Evolutionary conservation across 2,113 vertebrate species (phyloP).

Genomic region (Murina feae): DNA sequence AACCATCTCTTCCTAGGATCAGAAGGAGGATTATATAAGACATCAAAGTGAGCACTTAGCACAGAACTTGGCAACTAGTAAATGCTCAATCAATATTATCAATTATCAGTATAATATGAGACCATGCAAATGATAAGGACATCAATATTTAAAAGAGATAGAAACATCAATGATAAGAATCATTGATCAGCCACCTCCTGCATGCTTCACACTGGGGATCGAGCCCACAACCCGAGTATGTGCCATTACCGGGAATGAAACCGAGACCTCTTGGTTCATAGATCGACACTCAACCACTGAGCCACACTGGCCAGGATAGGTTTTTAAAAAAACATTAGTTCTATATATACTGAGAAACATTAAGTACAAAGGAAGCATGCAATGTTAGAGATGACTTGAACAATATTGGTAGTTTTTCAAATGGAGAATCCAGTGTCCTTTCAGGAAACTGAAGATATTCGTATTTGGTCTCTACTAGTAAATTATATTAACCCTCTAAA

Average conservation of each 20-base stretch:
- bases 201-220: background rate
- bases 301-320: background rate
- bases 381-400: conserved; percentile 10
- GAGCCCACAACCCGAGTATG: background rate
- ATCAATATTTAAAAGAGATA: background rate
- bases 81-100: background rate
- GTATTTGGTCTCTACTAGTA: conserved; percentile 58
- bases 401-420: conserved; percentile 14
- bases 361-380: conserved; percentile 46
- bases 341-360: conserved; percentile 40
- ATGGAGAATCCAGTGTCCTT: conserved; percentile 49
- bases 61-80: background rate
- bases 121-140: background rate
- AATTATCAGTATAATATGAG: background rate
- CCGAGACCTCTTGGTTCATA: background rate
- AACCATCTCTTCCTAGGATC: background rate
- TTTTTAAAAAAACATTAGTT: background rate
- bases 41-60: background rate
- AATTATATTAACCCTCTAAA: conserved; percentile 65
- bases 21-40: background rate
- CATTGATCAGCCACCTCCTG: background rate
- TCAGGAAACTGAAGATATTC: conserved; percentile 53
- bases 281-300: background rate
- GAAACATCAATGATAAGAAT: background rate
- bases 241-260: background rate